Base-by-base conservation (phyloP, 2,113 vertebrate genomes). In the Ceyx cyanopectus region DNA sequence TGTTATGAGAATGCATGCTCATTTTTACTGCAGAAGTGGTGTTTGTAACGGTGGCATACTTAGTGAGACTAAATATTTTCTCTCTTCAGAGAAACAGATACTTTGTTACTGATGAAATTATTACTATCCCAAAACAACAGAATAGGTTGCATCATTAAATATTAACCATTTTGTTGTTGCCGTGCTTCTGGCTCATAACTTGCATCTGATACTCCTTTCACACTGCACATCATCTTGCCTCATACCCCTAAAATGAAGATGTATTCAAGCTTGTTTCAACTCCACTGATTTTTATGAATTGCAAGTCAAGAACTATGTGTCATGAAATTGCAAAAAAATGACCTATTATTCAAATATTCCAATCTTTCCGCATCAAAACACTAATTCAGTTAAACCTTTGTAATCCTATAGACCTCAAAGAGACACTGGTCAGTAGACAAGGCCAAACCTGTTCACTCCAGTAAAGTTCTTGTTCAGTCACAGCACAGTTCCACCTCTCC, bases 21-120 rank as follows among this genome's bases (percentile, higher is more conserved):
- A 70, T 83, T 94, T 93, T 95, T 85, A 81, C 43, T 57, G 16
- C 6, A 37, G 60, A 34, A 27, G 78, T 73, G 92, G 48, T 89
- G 14, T 5, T 40, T 48, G 48, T 23, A 73, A 26, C 6, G 9
- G 37, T 67, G 43, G 20, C 37, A 82, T 73, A 34, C 63, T 95
- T 88, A 62, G 50, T 69, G 41, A 69, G 37, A 19, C 12, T 88
- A 83, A 45, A 63, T 90, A 86, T 85, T 87, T 85, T n/a, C n/a
- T 61, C 79, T 56, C 32, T 81, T 68, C 70, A 51, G 15, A 66
- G 27, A 83, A 91, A 77, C 12, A 72, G 20, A 45, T 34, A 87
- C 13, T 70, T 62, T n/a, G 20, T 40, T 80, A 26, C 27, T 34
- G 5, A 48, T 70, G 8, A 91, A 79, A 63, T 37, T 37, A 37